Percentiles rank a stretch among this genome's conserved stretches.
These are phyloP conservation scores for Helogale parvula DNA, from an alignment of 2,113 vertebrate genomes.

Conservation along the genomic window DNA sequence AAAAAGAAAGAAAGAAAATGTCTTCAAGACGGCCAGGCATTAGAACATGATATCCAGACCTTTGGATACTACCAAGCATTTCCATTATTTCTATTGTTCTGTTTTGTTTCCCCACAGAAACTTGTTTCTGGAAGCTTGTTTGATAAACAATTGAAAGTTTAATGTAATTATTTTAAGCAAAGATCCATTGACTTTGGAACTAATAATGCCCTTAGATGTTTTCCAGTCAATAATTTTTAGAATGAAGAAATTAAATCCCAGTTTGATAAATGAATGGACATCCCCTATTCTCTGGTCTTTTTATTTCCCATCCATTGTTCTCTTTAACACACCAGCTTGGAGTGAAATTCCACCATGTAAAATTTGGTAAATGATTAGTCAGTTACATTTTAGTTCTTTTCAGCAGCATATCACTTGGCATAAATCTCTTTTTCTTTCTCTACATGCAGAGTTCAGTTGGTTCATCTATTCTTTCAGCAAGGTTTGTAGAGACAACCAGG, in stretches of 20 bases:
- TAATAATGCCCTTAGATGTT: not conserved
- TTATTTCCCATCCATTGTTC: not conserved
- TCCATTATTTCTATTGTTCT: not conserved
- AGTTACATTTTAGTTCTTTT: not conserved
- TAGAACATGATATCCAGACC: accelerated
- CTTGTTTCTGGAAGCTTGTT: not conserved
- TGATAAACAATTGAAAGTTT: not conserved
- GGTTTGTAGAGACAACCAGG: not conserved
- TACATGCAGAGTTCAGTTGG: not conserved
- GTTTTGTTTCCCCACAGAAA: not conserved
- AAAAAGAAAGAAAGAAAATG: not conserved
- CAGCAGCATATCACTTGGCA: not conserved
- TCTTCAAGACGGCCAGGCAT: not conserved
- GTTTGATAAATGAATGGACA: not conserved
- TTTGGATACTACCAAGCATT: not conserved
- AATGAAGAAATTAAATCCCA: not conserved
- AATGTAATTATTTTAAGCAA: not conserved
- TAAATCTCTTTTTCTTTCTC: not conserved
- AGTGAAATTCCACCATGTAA: not conserved
- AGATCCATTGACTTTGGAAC: not conserved
- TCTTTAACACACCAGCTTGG: not conserved
- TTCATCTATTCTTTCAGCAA: not conserved
- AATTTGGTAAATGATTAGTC: not conserved
- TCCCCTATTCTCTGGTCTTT: not conserved
- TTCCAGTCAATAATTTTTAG: not conserved